phyloP scores from a whole-genome alignment of 2,797 vertebrate species.

The Poeciliopsis paucimaculata region DNA sequence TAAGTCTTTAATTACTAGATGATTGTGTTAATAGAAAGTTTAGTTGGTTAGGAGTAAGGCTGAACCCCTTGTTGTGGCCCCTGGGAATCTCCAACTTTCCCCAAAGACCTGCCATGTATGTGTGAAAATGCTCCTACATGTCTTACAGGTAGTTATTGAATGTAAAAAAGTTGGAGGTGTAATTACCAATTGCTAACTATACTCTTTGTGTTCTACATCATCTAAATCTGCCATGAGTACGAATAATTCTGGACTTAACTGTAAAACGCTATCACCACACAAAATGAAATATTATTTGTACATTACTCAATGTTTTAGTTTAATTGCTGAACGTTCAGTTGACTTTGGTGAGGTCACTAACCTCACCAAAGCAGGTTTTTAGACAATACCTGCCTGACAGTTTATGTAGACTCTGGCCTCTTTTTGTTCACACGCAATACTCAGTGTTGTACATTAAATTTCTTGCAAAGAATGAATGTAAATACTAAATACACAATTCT shows the following conservation, averaged over 20 bases:
- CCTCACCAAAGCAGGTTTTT: too few species aligned
- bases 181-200: background rate
- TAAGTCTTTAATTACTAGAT: background rate
- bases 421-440: background rate
- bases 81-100: background rate
- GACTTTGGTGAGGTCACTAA: background rate
- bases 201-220: background rate
- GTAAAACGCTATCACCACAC: background rate
- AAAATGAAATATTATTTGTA: background rate
- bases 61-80: background rate
- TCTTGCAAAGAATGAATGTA: background rate
- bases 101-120: too few species aligned
- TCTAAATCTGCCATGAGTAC: background rate
- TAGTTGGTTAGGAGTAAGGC: background rate
- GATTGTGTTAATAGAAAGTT: background rate
- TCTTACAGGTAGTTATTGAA: background rate
- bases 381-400: background rate
- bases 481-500: background rate
- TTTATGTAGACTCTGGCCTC: background rate
- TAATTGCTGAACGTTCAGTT: background rate
- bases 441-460: background rate
- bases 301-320: background rate
- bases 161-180: background rate
- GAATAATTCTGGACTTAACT: background rate
- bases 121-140: background rate